Conservation (phyloP, 1,140 invertebrate genomes). For the Nebria ingens region DNA sequence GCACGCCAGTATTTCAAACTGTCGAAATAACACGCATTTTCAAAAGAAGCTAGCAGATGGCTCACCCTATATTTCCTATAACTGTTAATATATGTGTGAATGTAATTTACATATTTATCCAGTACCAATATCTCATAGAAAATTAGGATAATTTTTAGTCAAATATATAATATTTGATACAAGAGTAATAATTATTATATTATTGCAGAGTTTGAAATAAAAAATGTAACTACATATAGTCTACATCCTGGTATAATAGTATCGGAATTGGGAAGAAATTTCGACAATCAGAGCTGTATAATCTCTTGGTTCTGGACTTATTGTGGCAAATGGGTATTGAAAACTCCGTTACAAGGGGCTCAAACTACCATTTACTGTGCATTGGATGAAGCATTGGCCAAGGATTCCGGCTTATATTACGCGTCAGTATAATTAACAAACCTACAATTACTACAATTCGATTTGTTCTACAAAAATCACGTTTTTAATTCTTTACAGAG, state of each 20-base stretch:
- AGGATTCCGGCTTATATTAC: constrained; percentile 49
- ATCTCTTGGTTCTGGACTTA: too few relatives aligned
- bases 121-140: too few relatives aligned
- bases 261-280: constrained; percentile 63
- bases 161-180: too few relatives aligned
- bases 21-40: too few relatives aligned
- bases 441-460: not conserved
- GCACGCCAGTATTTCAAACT: too few relatives aligned
- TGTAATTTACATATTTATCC: too few relatives aligned
- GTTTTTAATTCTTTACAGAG: not conserved
- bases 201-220: not conserved
- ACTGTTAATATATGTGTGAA: too few relatives aligned
- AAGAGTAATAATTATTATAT: not conserved
- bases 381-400: constrained; percentile 52
- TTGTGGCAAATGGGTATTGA: constrained; percentile 40
- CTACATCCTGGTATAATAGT: constrained; percentile 62
- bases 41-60: too few relatives aligned
- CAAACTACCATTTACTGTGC: constrained; percentile 73
- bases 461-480: not conserved
- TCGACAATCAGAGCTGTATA: too few relatives aligned
- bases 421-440: constrained; percentile 34
- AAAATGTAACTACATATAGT: constrained; percentile 40
- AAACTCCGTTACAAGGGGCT: constrained; percentile 56
- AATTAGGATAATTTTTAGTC: too few relatives aligned
- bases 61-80: too few relatives aligned